These are phyloP conservation scores for Orthonychiurus folsomi DNA, from an alignment of 2,888 invertebrate species.

Conservation along the genomic window DNA sequence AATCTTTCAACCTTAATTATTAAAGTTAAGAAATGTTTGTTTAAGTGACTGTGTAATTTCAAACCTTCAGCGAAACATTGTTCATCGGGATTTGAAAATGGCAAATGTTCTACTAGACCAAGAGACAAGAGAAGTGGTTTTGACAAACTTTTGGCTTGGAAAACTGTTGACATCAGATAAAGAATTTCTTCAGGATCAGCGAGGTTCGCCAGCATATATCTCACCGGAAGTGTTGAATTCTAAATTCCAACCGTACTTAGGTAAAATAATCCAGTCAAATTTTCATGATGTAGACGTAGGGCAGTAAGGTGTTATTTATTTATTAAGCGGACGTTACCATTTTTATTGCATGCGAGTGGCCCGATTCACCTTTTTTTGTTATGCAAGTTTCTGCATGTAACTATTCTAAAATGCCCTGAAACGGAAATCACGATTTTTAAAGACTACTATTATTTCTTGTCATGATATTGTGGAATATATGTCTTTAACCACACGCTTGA, in stretches of 20 bases:
- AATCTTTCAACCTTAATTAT: background rate
- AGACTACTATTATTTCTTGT: too few species aligned
- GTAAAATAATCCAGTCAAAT: slow-evolving; percentile 43
- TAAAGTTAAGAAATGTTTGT: too few species aligned
- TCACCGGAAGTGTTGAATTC: slow-evolving; percentile 69
- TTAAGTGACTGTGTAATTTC: slow-evolving; percentile 11
- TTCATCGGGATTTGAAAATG: slow-evolving; percentile 66
- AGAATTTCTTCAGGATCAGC: slow-evolving; percentile 62
- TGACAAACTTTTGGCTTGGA: slow-evolving; percentile 69
- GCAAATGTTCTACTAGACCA: slow-evolving; percentile 68
- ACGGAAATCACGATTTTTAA: too few species aligned
- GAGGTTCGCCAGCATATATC: slow-evolving; percentile 71
- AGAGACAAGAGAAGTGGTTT: slow-evolving; percentile 53
- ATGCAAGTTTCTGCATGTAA: too few species aligned
- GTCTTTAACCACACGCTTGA: too few species aligned
- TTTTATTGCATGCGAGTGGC: too few species aligned
- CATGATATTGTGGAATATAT: too few species aligned
- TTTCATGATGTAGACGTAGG: too few species aligned
- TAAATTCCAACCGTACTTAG: slow-evolving; percentile 64
- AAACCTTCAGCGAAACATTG: slow-evolving; percentile 59
- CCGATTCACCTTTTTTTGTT: too few species aligned
- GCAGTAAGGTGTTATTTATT: too few species aligned
- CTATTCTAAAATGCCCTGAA: too few species aligned
- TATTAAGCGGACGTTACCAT: too few species aligned
- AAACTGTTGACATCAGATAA: slow-evolving; percentile 64